Base-by-base conservation (phyloP, 1,140 invertebrate species). In the Bursaphelenchus mucronatus region DNA sequence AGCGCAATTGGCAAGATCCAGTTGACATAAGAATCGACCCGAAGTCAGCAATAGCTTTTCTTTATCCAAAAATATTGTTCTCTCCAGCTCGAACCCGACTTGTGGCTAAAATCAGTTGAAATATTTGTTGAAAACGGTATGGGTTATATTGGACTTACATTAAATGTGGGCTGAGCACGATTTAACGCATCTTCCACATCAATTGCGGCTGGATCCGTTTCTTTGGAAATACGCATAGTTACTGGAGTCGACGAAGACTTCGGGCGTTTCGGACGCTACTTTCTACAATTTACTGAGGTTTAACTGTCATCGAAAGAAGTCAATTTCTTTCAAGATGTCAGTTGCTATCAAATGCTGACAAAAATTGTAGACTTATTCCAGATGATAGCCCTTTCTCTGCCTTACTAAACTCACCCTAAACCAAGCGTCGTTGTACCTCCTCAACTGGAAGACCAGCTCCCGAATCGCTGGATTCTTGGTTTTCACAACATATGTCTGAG, bases 171-270 rank as follows among this genome's bases (percentile, higher is more conserved):
- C 8, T 63, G 61, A 64, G 62, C 11, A 1, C 11, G 62, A 15
- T 63, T 15, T 6, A 63, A 17, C 3, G 19, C 62, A 19, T 63
- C 61, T n/a, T 13, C 61, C 15, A 63, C 61, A 8, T 63, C 61
- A 64, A 40, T 21, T n/a, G 30, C 41, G 39, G 13, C 52, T 1
- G 52, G 17, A 9, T 55, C 40, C 40, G 45, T 15, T 68, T 68
- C 67, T n/a, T 44, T 68, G 41, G 49, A 43, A 68, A 71, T 70
- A 51, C 59, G 67, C 67, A 68, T 68, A 68, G 11, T 70, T 52
- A 11, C 43, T 41, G 50, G 64, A 30, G 50, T 68, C 67, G 55
- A 68, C 52, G 45, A 68, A 68, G 17, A 61, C 51, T 44, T 68
- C 67, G 2, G 67, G 67, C 39, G 63, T 56, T 11, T 40, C 13